Percentiles rank a stretch among this genome's conserved stretches.
Evolutionary conservation across 2,113 vertebrate species (phyloP).

Genomic region (Hemiprocne comata): DNA sequence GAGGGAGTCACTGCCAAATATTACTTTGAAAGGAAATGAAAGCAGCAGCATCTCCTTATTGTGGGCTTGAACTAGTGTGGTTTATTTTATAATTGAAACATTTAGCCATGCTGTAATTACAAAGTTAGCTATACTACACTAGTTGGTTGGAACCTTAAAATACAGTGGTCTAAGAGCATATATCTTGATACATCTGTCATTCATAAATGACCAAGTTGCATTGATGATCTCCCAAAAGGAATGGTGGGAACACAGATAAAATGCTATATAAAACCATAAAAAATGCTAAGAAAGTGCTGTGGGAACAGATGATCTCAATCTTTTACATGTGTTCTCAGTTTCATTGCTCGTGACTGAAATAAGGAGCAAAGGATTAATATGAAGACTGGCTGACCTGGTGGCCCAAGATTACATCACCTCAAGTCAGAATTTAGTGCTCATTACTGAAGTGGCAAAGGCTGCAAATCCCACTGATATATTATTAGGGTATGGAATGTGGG

Average conservation of each 20-base stretch:
- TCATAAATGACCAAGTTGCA: background rate
- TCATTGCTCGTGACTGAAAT: background rate
- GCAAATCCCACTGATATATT: background rate
- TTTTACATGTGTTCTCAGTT: conserved; percentile 2
- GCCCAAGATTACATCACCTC: conserved; percentile 19
- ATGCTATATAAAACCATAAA: background rate
- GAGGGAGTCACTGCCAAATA: background rate
- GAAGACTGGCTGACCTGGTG: conserved; percentile 19
- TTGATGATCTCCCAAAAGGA: background rate
- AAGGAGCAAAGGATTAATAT: conserved; percentile 31
- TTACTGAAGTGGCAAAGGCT: conserved; percentile 16
- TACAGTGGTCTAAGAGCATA: background rate
- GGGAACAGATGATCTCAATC: background rate
- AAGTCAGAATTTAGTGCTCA: conserved; percentile 2
- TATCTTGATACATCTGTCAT: background rate
- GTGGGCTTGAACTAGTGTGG: background rate
- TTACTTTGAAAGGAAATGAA: background rate
- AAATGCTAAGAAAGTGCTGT: background rate
- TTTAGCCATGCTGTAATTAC: background rate
- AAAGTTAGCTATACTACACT: background rate
- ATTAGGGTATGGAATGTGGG: background rate
- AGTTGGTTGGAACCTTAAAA: background rate
- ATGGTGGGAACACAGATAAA: background rate
- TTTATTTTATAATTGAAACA: background rate
- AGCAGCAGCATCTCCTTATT: background rate